These are phyloP conservation scores for Crypturellus undulatus DNA, from an alignment of 2,113 vertebrate genomes.

Conservation along the genomic window DNA sequence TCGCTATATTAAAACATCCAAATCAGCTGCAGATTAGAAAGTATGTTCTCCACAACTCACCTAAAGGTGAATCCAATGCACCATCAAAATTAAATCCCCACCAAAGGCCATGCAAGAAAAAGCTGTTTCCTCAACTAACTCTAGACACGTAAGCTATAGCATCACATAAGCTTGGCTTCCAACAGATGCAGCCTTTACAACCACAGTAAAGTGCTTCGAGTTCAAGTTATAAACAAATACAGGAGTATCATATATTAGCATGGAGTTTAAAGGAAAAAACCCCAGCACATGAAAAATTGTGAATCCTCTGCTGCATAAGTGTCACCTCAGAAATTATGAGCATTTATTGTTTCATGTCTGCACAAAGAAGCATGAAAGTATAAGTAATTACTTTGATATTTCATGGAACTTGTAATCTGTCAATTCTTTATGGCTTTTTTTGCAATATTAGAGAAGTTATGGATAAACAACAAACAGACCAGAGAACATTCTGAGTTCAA, in stretches of 20 bases:
- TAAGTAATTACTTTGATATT: constrained; percentile 45
- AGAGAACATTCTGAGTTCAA: constrained; percentile 32
- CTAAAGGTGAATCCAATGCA: neutral
- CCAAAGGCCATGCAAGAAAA: neutral
- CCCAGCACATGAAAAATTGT: neutral
- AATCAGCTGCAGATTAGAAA: neutral
- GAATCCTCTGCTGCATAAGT: neutral
- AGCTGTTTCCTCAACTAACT: neutral
- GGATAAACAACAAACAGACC: constrained; percentile 21
- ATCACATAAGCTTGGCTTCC: neutral
- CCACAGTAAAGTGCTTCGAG: neutral
- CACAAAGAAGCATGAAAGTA: constrained; percentile 18
- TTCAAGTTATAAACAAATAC: neutral
- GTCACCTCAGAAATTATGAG: constrained; percentile 3
- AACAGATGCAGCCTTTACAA: neutral
- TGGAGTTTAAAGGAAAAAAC: neutral
- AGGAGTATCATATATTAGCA: neutral
- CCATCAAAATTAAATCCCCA: neutral
- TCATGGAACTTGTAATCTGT: constrained; percentile 39
- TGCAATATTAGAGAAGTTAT: neutral
- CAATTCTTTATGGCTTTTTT: constrained; percentile 5
- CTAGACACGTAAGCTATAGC: neutral
- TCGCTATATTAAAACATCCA: too few relatives aligned
- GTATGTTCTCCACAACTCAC: neutral
- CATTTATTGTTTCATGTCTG: constrained; percentile 30